These are phyloP conservation scores for Bombus haemorrhoidalis DNA, from an alignment of 1,140 invertebrate species.

Conservation along the genomic window DNA sequence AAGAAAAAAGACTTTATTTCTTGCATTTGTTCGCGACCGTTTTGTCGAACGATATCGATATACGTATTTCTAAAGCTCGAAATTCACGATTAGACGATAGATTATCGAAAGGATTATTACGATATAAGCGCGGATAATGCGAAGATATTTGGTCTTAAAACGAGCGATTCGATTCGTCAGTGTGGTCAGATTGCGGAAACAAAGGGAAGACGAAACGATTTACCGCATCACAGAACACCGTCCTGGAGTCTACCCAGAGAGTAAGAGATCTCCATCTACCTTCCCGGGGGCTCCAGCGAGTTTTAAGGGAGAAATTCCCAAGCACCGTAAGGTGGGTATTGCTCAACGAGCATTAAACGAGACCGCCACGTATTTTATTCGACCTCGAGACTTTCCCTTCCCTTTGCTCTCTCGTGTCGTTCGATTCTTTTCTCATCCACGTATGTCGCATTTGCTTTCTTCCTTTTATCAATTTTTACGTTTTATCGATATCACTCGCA, in stretches of 20 bases:
- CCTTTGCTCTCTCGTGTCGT: background rate
- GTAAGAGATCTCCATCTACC: no score
- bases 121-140: no score
- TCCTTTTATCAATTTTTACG: no score
- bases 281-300: background rate
- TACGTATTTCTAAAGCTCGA: background rate
- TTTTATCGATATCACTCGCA: no score
- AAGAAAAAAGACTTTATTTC: no score
- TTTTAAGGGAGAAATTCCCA: conserved; percentile 32
- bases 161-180: conserved; percentile 2
- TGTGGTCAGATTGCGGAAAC: background rate
- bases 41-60: background rate
- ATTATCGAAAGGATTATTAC: background rate
- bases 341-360: conserved; percentile 67
- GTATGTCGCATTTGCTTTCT: no score
- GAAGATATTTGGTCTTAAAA: background rate
- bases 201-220: conserved; percentile 33
- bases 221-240: conserved; percentile 10
- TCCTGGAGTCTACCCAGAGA: background rate
- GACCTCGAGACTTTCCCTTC: background rate
- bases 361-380: conserved; percentile 65
- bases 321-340: conserved; percentile 51
- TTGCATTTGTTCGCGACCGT: background rate
- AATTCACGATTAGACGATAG: background rate
- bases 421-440: no score